Base-by-base conservation (phyloP, 2,797 vertebrate species). In the Spinus pinus region DNA sequence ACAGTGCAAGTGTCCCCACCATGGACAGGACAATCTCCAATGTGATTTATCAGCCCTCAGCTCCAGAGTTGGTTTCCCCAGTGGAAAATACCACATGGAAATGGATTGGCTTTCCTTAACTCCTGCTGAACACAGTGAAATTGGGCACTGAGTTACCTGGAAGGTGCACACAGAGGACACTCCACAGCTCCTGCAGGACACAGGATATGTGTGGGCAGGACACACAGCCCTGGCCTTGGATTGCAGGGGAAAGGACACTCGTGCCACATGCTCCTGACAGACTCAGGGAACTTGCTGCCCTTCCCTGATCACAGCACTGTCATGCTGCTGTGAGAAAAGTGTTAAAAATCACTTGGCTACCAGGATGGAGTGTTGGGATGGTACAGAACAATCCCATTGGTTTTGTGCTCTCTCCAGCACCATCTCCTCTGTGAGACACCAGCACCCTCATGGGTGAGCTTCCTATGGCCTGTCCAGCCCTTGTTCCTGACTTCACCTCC, bases 21-120 rank as follows among this genome's bases (percentile, higher is more conserved):
- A 57, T 0, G 0, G 35, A 27, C 1, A 2, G 31, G 17, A 8
- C n/a, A 9, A 12, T 73, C 70, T 22, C 10, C 47, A 23, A 4
- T 6, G 22, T 0, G 3, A 7, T 37, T 44, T 18, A 18, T 41
- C 19, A 49, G 15, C 27, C 11, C 35, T 41, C 3, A 0, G 24
- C 50, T 84, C 50, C 33, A 35, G 33, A 61, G 19, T 14, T 56
- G 25, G 25, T 61, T 54, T 49, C 41, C 50, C 21, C 14, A 9
- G 0, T 10, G 61, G 53, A 47, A 70, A 54, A 64, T 2, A 4
- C 35, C 28, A 42, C 25, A 6, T 1, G 30, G 11, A 72, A 73
- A 70, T 17, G 9, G 4, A n/a, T 0, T 16, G 35, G 39, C 24
- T 78, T 69, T 37, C 56, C 30, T 70, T 33, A 70, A 57, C 37